These are phyloP conservation scores for Dione juno DNA, from an alignment of 2,888 invertebrate genomes.

Conservation along the genomic window DNA sequence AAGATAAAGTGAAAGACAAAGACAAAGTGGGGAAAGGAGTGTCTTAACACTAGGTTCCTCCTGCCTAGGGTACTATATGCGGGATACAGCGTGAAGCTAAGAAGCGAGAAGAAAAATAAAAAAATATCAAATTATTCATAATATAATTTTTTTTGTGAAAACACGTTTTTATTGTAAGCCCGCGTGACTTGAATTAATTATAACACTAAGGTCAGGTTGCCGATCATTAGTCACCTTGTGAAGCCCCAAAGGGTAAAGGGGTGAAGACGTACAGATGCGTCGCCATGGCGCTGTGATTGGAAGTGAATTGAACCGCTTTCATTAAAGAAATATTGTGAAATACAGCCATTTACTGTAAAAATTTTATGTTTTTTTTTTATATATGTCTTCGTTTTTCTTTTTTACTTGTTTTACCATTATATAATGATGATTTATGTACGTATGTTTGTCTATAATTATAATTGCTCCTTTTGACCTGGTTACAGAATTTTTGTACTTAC, in stretches of 20 bases:
- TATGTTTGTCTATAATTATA: too few relatives aligned
- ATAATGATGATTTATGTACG: neutral
- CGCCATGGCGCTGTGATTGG: conserved; percentile 44
- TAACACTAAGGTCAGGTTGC: conserved; percentile 41
- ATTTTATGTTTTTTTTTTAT: neutral
- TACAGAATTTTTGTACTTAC: too few relatives aligned
- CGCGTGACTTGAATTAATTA: conserved; percentile 39
- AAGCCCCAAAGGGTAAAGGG: conserved; percentile 60
- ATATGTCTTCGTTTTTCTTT: neutral
- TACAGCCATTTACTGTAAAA: neutral
- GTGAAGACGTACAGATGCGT: conserved; percentile 58
- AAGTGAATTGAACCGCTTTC: conserved; percentile 29
- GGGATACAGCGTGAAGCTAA: too few relatives aligned
- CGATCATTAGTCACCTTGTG: conserved; percentile 52
- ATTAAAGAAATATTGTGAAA: conserved; percentile 10
- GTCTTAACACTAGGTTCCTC: too few relatives aligned
- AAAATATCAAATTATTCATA: neutral
- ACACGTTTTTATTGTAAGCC: conserved; percentile 23
- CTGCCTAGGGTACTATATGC: too few relatives aligned
- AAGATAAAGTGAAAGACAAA: too few relatives aligned
- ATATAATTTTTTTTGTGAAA: neutral
- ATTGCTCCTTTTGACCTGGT: too few relatives aligned
- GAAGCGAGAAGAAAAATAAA: too few relatives aligned
- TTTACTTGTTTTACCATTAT: neutral
- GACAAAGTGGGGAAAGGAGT: too few relatives aligned